Percentiles rank a stretch among this genome's conserved stretches.
These are phyloP conservation scores for Pentalonia nigronervosa DNA, from an alignment of 1,140 invertebrate species.

Conservation along the genomic window DNA sequence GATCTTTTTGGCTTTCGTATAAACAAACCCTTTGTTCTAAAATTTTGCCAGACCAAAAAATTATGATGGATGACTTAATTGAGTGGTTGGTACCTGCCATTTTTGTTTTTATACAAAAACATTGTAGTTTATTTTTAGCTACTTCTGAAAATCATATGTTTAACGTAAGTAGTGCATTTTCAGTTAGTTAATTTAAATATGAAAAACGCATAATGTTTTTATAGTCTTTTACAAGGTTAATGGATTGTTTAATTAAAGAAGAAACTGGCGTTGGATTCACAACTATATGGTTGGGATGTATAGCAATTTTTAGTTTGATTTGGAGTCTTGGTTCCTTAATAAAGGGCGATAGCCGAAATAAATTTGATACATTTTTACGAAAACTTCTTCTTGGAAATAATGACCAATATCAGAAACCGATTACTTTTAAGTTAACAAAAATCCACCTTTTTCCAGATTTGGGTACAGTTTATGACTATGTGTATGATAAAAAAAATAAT, in stretches of 20 bases:
- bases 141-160: constrained; percentile 85
- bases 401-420: constrained; percentile 80
- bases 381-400: constrained; percentile 70
- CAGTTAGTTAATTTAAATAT: not conserved
- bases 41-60: constrained; percentile 72
- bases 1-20: constrained; percentile 78
- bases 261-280: constrained; percentile 74
- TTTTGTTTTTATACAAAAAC: constrained; percentile 71
- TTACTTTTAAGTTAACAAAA: constrained; percentile 86
- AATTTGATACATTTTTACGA: constrained; percentile 81
- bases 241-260: constrained; percentile 68
- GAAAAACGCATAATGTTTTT: not conserved
- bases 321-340: constrained; percentile 87
- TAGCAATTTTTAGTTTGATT: constrained; percentile 81
- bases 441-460: constrained; percentile 88
- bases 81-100: constrained; percentile 82
- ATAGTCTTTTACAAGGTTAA: constrained; percentile 32
- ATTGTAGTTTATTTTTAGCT: constrained; percentile 79
- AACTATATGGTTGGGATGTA: constrained; percentile 80
- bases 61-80: constrained; percentile 74
- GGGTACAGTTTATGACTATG: constrained; percentile 81
- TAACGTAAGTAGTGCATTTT: constrained; percentile 66
- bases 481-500: constrained; percentile 85
- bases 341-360: constrained; percentile 65
- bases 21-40: constrained; percentile 72